phyloP scores from a whole-genome alignment of 2,888 invertebrate species.

The Meliscaeva auricollis region DNA sequence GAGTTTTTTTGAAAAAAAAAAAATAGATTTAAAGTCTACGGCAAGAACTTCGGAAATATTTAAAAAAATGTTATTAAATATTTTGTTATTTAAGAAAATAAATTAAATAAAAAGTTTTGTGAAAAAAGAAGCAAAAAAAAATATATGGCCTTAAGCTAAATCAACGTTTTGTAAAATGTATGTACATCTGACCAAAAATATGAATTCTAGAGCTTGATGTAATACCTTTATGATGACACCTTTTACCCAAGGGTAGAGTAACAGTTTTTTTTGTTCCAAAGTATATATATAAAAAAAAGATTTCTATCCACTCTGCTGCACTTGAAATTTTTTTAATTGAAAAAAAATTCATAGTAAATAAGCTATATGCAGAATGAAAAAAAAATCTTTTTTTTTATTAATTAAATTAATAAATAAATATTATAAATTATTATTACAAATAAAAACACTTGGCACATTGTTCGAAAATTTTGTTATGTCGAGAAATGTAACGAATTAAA shows the following conservation, averaged over 20 bases:
- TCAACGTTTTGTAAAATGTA: slow-evolving; percentile 59
- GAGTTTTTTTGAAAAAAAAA: slow-evolving; percentile 43
- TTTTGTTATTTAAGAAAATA: neutral
- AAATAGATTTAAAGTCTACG: slow-evolving; percentile 69
- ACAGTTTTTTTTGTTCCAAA: slow-evolving; percentile 27
- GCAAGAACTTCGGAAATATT: slow-evolving; percentile 60
- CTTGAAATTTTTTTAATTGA: no score
- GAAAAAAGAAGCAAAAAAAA: slow-evolving; percentile 32
- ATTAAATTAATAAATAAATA: slow-evolving; percentile 61
- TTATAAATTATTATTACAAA: slow-evolving; percentile 50
- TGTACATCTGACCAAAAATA: slow-evolving; percentile 34
- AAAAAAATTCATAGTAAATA: no score
- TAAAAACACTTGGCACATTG: slow-evolving; percentile 69
- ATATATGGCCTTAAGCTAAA: slow-evolving; percentile 17
- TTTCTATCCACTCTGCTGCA: neutral
- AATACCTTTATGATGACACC: slow-evolving; percentile 52
- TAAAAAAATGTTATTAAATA: no score
- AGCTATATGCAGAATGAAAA: neutral
- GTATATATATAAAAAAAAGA: slow-evolving; percentile 2
- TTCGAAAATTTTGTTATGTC: slow-evolving; percentile 29
- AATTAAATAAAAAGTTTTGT: neutral
- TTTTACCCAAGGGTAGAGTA: slow-evolving; percentile 69
- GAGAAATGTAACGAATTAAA: slow-evolving; percentile 27
- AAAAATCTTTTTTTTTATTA: slow-evolving; percentile 51
- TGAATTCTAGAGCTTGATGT: slow-evolving; percentile 26